These are phyloP conservation scores for Rhinichthys klamathensis DNA, from an alignment of 2,113 vertebrate species.

Conservation along the genomic window DNA sequence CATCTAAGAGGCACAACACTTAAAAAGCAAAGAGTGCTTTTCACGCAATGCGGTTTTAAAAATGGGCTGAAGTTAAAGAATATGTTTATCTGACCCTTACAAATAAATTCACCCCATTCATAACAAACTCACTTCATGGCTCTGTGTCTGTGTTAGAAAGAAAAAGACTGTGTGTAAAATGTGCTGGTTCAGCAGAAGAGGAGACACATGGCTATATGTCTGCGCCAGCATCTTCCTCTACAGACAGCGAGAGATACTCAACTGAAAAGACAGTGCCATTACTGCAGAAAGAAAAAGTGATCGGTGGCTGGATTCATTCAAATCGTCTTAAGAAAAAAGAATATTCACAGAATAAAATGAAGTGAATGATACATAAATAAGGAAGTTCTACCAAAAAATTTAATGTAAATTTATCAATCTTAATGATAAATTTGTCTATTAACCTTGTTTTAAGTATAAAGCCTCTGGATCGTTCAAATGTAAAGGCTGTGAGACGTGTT, in stretches of 20 bases:
- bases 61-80: neutral
- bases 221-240: slow-evolving; percentile 12
- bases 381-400: neutral
- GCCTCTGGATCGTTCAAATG: neutral
- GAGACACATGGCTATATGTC: slow-evolving; percentile 19
- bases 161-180: neutral
- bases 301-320: neutral
- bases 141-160: neutral
- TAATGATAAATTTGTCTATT: neutral
- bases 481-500: neutral
- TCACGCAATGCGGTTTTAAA: neutral
- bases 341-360: too few relatives aligned
- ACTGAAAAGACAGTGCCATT: neutral
- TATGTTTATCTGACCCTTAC: slow-evolving; percentile 23
- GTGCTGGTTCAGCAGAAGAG: slow-evolving; percentile 14
- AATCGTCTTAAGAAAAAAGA: neutral
- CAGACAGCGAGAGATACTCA: neutral
- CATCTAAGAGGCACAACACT: neutral
- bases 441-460: neutral
- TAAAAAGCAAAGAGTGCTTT: neutral
- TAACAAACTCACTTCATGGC: slow-evolving; percentile 8
- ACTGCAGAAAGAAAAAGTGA: neutral
- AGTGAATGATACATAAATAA: neutral
- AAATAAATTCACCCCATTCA: slow-evolving; percentile 34
- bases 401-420: too few relatives aligned